Evolutionary conservation across 2,888 invertebrate genomes (phyloP), one percentile per base, ranked within the genome.

Genomic region (Thelaira solivaga): DNA sequence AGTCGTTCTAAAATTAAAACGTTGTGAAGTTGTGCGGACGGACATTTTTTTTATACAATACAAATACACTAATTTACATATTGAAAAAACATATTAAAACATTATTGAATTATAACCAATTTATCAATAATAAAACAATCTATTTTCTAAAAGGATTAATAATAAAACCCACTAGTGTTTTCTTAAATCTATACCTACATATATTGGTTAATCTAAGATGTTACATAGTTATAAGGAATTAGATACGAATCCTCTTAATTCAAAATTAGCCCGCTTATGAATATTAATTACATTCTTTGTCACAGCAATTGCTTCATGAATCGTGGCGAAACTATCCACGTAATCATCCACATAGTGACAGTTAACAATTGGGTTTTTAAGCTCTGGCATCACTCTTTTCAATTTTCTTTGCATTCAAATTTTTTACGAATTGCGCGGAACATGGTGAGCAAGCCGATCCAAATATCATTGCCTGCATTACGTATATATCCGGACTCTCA

Each of bases 381-480:
- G 51, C 18, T 11, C 51, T 51, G 51, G 51, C 31, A 18, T 31
- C 10, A 8, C 20, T 11, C 5, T 51, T 10, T 31, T 51, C n/a
- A 29, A 51, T 31, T 18, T 18, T n/a, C 31, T 51, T 31, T 5
- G 51, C 18, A 11, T 31, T 18, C 6, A 51, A 29, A 18, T 29
- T 51, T 51, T 47, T 47, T 2, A 31, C 18, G 6, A 31, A 31
- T 18, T 51, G 51, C 18, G 51, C 51, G 2, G 29, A 31, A 51
- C 51, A 51, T 3, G 47, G 47, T n/a, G 47, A 49, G 13, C 47
- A 16, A 11, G 13, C 49, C 2, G 29, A 13, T 7, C 74, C 74
- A 57, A 82, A 81, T n/a, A 80, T 81, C 80, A 82, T 76, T 11
- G 22, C 24, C 24, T 11, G n/a, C 24, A 24, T 45, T 18, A 16